Evolutionary conservation across 2,113 vertebrate genomes (phyloP).

Genomic region (Leucosticte australis): DNA sequence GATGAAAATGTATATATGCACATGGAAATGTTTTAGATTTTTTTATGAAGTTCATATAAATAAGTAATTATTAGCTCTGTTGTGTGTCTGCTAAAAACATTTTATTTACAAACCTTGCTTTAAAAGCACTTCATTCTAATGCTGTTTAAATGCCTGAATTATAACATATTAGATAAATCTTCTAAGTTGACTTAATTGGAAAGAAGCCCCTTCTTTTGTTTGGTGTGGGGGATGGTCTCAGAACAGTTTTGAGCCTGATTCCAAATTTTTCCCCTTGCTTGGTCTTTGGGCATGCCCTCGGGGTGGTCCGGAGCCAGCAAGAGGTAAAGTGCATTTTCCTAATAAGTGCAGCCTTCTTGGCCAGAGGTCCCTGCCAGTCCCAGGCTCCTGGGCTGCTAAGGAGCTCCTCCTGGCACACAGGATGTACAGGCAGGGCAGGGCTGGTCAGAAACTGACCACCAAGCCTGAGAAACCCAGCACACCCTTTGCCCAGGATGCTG

Average conservation of each 20-base stretch:
- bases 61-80: not conserved
- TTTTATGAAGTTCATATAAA: not conserved
- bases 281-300: not conserved
- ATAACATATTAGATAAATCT: not conserved
- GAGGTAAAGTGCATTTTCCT: not conserved
- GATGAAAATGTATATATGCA: not conserved
- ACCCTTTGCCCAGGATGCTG: not conserved
- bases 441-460: not conserved
- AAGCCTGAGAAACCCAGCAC: rapidly evolving
- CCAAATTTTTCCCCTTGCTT: not conserved
- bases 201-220: not conserved
- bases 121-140: not conserved
- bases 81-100: not conserved
- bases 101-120: not conserved
- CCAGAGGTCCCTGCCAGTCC: not conserved
- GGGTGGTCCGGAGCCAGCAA: not conserved
- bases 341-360: not conserved
- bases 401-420: not conserved
- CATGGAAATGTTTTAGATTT: not conserved
- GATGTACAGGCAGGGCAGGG: not conserved
- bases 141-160: not conserved
- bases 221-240: not conserved
- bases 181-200: not conserved
- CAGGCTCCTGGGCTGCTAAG: not conserved
- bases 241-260: not conserved